Evolutionary conservation across 1,140 invertebrate genomes (phyloP), one percentile per base, ranked within the genome.

Genomic region (Microplitis demolitor): DNA sequence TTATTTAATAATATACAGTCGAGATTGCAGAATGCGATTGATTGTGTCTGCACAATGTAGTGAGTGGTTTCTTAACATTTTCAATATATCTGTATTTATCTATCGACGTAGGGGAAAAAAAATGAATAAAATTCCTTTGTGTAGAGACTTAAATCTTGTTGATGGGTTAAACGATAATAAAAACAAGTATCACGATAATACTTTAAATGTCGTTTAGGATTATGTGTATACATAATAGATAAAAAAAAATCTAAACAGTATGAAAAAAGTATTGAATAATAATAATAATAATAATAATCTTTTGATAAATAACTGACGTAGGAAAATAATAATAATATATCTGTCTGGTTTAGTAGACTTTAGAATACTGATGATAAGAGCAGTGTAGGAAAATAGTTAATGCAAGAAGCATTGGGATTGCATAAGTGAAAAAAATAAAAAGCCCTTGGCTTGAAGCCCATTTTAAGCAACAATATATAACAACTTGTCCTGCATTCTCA

Each of bases 361-460:
- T 45, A 45, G 6, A 45, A 45, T 45, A 45, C 39, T 9, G 8
- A 45, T 45, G 39, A 45, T 45, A 45, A 45, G 8, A 45, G 5
- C 39, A 45, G 6, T 39, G 37, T 11, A 45, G 39, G 11, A 45
- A 45, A 61, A 31, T 24, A 24, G 4, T 61, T 2, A 33, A 61
- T 61, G 60, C 16, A 61, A 31, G 33, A 33, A 13, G 8, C 16
- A 61, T 61, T 33, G 14, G n/a, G n/a, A 16, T 58, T 8, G 45
- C 4, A 63, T 16, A 35, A 37, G 33, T 64, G 56, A 63, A 66
- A 66, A 68, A 45, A 64, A 73, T 63, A 66, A 64, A 67, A 66
- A 79, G 77, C 77, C 76, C 76, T 82, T 85, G 84, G 84, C 83
- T 64, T 58, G 35, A 79, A 79, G 69, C 66, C 71, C 71, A 58